phyloP scores from a whole-genome alignment of 1,140 invertebrate genomes.

The Bombus breviceps region DNA sequence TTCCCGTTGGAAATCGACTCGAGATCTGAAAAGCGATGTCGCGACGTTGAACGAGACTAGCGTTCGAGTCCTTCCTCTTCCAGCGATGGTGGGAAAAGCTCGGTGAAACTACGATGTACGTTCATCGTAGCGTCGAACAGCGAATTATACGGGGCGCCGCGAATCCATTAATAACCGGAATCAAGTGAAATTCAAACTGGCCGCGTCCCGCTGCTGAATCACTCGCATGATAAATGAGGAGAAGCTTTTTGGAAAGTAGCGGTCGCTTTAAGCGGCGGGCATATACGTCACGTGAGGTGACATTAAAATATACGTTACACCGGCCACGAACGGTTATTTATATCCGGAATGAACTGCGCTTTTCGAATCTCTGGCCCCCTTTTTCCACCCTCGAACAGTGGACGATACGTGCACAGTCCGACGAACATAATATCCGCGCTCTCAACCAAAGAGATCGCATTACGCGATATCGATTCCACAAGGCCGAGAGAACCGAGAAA shows the following conservation, averaged over 20 bases:
- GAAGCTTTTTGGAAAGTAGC: constrained; percentile 35
- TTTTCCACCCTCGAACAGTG: background rate
- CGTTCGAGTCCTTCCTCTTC: background rate
- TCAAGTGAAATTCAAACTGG: constrained; percentile 42
- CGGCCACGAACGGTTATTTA: constrained; percentile 26
- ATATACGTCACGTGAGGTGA: constrained; percentile 18
- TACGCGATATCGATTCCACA: constrained; percentile 69
- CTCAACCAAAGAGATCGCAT: constrained; percentile 62
- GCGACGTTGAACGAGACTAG: fast-evolving
- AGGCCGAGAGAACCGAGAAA: background rate
- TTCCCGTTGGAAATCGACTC: too few relatives aligned
- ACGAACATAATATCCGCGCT: constrained; percentile 60
- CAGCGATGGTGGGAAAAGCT: background rate
- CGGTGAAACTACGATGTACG: background rate
- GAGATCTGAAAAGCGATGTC: too few relatives aligned
- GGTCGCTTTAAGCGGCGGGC: constrained; percentile 29
- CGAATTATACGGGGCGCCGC: background rate
- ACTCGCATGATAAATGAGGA: constrained; percentile 49
- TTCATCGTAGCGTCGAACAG: background rate
- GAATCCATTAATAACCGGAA: constrained; percentile 49
- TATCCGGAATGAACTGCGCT: constrained; percentile 1
- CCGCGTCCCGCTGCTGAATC: constrained; percentile 38
- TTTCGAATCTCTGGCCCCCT: background rate
- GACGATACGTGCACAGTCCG: background rate
- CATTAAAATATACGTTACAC: constrained; percentile 40